Conservation (phyloP, 2,113 vertebrate species). For the Coryphaenoides rupestris region DNA sequence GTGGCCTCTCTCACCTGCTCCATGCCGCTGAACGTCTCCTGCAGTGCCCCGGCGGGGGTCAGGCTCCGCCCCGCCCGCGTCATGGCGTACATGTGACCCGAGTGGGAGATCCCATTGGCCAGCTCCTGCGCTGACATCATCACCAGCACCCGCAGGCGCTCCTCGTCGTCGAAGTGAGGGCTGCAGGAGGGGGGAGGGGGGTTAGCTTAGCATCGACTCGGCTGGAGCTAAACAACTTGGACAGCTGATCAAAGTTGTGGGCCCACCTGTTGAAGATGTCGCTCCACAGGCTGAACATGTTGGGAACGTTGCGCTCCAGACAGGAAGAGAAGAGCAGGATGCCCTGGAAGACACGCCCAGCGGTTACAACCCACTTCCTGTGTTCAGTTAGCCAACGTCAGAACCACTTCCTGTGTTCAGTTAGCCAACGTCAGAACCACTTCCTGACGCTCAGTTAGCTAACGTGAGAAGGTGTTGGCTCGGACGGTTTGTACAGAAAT, state of each 20-base stretch:
- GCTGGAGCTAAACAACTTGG: too few relatives aligned
- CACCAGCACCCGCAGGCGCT: conserved; percentile 85
- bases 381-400: not conserved
- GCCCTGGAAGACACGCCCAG: conserved; percentile 65
- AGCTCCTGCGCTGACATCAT: conserved; percentile 90
- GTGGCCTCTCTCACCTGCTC: conserved; percentile 80
- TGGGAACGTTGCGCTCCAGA: conserved; percentile 88
- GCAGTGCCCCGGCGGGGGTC: conserved; percentile 80
- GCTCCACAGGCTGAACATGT: conserved; percentile 94
- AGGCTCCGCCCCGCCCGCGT: conserved; percentile 81
- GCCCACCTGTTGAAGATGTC: conserved; percentile 88
- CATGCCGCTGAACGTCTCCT: conserved; percentile 88
- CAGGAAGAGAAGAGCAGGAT: conserved; percentile 87
- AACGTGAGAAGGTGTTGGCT: too few relatives aligned
- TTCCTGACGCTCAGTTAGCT: too few relatives aligned
- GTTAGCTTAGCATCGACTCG: too few relatives aligned
- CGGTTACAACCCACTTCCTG: too few relatives aligned
- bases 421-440: too few relatives aligned
- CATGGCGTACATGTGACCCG: conserved; percentile 87
- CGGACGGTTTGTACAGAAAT: too few relatives aligned
- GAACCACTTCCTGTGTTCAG: too few relatives aligned
- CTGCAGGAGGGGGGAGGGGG: conserved; percentile 48
- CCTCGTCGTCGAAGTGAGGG: conserved; percentile 82
- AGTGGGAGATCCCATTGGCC: conserved; percentile 84
- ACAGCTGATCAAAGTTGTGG: too few relatives aligned